Percentiles rank a stretch among this genome's conserved stretches.
Conservation (phyloP, 2,797 vertebrate species). For the Amblyopsis hoosieri region DNA sequence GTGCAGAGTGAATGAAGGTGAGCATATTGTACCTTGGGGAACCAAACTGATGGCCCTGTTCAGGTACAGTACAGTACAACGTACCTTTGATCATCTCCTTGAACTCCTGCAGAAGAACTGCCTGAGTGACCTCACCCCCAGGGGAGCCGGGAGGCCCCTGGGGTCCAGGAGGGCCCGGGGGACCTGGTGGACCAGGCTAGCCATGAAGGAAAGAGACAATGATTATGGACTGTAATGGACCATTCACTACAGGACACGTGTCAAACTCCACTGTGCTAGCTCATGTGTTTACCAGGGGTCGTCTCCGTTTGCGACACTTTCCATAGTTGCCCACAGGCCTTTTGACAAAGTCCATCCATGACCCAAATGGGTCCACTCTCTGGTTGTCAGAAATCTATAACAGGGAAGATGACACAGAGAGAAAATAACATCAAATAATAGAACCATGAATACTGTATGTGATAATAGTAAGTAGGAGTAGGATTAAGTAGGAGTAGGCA, state of each 20-base stretch:
- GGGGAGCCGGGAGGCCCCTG: constrained; percentile 84
- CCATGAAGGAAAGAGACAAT: constrained; percentile 24
- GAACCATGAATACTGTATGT: neutral
- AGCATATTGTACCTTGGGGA: too few relatives aligned
- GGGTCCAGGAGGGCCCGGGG: constrained; percentile 86
- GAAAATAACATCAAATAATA: neutral
- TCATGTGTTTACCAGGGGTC: constrained; percentile 79
- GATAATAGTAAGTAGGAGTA: neutral
- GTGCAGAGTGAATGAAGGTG: neutral
- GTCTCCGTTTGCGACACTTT: constrained; percentile 89
- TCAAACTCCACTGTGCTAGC: neutral
- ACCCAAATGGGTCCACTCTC: constrained; percentile 86
- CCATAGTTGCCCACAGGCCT: constrained; percentile 81
- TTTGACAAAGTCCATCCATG: constrained; percentile 95
- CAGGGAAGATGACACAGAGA: constrained; percentile 9
- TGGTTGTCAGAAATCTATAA: constrained; percentile 80
- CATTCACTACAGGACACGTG: neutral
- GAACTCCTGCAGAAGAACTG: constrained; percentile 89
- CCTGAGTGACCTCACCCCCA: constrained; percentile 87
- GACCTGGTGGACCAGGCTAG: constrained; percentile 90
- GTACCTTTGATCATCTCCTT: constrained; percentile 93
- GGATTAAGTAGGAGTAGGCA: too few relatives aligned
- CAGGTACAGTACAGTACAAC: constrained; percentile 3
- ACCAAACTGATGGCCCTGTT: neutral
- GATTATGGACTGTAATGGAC: neutral